These are phyloP conservation scores for Drosophila nikananu DNA, from an alignment of 1,140 invertebrate species.

Conservation along the genomic window DNA sequence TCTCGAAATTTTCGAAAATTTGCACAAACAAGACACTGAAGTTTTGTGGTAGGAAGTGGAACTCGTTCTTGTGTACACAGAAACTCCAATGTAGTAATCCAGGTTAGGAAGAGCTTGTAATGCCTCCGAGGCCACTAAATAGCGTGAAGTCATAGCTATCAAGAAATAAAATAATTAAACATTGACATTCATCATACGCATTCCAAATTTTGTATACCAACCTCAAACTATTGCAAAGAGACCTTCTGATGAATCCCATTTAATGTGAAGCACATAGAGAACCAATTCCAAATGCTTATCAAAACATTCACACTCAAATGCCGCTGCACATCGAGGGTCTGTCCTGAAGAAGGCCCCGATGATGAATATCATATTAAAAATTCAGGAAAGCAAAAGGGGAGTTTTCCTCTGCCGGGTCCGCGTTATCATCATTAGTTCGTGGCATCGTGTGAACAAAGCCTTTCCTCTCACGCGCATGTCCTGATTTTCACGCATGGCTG, in stretches of 20 bases:
- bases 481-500: conserved; percentile 78
- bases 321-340: conserved; percentile 41
- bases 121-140: neutral
- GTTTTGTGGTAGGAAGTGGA: neutral
- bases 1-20: no score
- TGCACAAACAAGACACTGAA: conserved; percentile 11
- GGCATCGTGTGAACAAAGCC: conserved; percentile 58
- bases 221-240: conserved; percentile 6
- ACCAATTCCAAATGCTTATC: conserved; percentile 47
- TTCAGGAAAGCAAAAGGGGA: conserved; percentile 7
- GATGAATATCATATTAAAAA: conserved; percentile 53
- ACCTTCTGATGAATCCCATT: neutral
- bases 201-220: no score
- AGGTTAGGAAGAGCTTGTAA: neutral
- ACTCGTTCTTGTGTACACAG: neutral
- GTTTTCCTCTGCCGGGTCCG: conserved; percentile 11
- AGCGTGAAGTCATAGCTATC: neutral
- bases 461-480: conserved; percentile 67
- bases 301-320: conserved; percentile 68
- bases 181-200: neutral
- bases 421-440: conserved; percentile 66
- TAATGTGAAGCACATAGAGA: neutral
- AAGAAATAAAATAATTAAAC: neutral
- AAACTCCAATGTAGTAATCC: neutral
- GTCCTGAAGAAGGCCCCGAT: neutral